Conservation (phyloP, 1,140 invertebrate genomes). For the Cherax quadricarinatus region DNA sequence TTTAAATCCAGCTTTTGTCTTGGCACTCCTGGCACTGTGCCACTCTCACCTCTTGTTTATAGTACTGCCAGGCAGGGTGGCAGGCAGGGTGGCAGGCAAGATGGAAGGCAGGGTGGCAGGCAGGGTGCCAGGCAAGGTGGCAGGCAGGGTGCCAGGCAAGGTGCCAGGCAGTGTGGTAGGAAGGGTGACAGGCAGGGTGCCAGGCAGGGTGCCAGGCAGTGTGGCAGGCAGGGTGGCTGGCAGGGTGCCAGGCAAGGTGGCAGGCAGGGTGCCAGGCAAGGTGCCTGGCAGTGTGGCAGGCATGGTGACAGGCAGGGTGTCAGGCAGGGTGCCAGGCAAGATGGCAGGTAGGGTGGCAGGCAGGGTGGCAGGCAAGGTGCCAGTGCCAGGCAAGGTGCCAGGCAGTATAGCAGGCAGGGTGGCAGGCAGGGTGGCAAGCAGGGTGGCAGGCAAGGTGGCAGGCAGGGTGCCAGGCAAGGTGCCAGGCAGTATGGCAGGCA, state of each 20-base stretch:
- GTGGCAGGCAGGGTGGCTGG: background rate
- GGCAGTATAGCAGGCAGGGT: too few species aligned
- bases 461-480: too few species aligned
- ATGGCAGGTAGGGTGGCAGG: too few species aligned
- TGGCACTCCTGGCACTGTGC: conserved; percentile 14
- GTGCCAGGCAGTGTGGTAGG: background rate
- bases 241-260: background rate
- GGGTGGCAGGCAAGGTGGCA: too few species aligned
- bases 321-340: too few species aligned
- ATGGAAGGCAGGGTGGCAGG: background rate
- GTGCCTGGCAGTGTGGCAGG: background rate
- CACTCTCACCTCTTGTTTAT: conserved; percentile 21
- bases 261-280: background rate
- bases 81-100: background rate
- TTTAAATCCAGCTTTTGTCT: conserved; percentile 51
- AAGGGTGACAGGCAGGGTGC: background rate
- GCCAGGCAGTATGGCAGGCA: too few species aligned
- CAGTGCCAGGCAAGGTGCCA: too few species aligned
- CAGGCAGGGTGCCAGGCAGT: background rate
- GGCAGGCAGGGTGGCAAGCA: too few species aligned
- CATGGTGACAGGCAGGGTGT: background rate
- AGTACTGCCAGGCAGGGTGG: background rate
- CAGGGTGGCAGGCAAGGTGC: too few species aligned
- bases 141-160: too few species aligned
- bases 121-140: background rate